These are phyloP conservation scores for Illadopsis cleaveri DNA, from an alignment of 2,113 vertebrate species.

Conservation along the genomic window DNA sequence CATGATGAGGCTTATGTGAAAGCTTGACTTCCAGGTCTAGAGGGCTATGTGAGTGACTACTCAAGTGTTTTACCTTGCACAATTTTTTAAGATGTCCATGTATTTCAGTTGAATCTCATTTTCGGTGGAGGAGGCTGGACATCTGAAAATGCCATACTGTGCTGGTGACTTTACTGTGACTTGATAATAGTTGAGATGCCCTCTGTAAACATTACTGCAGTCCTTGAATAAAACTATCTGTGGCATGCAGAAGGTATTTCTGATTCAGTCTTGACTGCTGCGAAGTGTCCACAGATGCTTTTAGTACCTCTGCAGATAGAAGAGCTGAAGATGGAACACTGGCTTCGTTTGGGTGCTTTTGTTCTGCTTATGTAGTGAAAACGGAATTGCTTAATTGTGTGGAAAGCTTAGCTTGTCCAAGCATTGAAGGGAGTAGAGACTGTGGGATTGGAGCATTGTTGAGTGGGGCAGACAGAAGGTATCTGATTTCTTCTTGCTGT, in stretches of 20 bases:
- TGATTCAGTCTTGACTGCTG: neutral
- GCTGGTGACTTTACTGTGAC: neutral
- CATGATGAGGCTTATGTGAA: neutral
- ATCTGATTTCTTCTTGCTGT: neutral
- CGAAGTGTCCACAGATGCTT: neutral
- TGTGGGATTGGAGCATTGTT: accelerated
- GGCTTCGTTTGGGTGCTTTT: neutral
- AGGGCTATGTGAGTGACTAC: neutral
- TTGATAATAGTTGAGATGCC: neutral
- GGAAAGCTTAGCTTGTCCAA: neutral
- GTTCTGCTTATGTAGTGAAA: neutral
- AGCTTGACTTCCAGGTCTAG: neutral
- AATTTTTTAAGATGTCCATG: neutral
- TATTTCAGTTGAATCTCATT: neutral
- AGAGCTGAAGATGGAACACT: neutral
- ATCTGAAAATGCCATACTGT: neutral
- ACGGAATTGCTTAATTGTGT: neutral
- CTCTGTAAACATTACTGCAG: neutral
- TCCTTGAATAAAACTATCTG: neutral
- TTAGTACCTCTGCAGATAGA: neutral
- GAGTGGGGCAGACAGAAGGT: neutral
- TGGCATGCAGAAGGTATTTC: neutral
- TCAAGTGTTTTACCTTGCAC: neutral
- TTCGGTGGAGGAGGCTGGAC: neutral
- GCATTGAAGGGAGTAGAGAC: neutral